Conservation (phyloP, 2,797 vertebrate species). For the Babyrousa celebensis region DNA sequence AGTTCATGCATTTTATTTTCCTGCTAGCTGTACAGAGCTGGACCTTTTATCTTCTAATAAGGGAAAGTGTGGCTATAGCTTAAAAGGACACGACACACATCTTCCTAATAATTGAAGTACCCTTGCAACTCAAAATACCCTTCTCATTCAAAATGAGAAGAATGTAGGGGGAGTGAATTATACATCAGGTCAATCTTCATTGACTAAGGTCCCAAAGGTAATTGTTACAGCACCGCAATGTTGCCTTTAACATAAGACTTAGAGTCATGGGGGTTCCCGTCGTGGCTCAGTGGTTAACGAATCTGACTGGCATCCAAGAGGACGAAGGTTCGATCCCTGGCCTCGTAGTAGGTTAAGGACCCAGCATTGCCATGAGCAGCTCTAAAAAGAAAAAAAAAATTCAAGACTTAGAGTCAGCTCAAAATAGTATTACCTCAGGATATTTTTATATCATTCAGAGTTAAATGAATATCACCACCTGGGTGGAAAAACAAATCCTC, state of each 20-base stretch:
- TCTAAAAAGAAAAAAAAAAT: too few relatives aligned
- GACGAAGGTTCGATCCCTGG: too few relatives aligned
- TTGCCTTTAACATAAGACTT: neutral
- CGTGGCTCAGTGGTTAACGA: too few relatives aligned
- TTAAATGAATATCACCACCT: slow-evolving; percentile 14
- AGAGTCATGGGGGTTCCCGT: neutral
- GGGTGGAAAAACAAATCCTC: neutral
- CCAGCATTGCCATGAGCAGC: too few relatives aligned
- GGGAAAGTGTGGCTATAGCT: neutral
- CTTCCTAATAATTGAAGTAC: slow-evolving; percentile 37
- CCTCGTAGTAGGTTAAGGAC: too few relatives aligned
- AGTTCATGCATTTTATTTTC: slow-evolving; percentile 6
- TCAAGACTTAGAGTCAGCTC: neutral
- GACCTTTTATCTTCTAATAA: neutral
- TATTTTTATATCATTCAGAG: neutral
- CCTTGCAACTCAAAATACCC: neutral
- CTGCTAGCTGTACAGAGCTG: neutral
- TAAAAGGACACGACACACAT: neutral
- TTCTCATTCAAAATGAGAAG: neutral
- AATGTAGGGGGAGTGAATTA: neutral
- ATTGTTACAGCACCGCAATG: neutral
- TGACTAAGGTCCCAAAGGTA: neutral
- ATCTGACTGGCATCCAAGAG: too few relatives aligned
- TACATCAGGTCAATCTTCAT: neutral
- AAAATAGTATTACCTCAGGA: neutral